Evolutionary conservation across 2,113 vertebrate species (phyloP).

Genomic region (Progne subis): DNA sequence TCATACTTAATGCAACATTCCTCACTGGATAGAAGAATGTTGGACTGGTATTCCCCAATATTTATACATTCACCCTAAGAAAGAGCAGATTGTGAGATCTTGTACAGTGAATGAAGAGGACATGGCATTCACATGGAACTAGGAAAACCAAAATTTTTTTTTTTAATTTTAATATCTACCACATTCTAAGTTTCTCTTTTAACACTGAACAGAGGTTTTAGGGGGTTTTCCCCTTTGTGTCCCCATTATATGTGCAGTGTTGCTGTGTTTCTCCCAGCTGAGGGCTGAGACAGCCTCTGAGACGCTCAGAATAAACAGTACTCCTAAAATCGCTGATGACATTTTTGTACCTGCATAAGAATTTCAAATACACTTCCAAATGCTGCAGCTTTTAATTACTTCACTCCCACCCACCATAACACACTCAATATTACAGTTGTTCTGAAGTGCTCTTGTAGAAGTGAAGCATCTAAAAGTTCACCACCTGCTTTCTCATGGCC

Average conservation of each 20-base stretch:
- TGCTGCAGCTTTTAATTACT: conserved; percentile 37
- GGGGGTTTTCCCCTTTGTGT: background rate
- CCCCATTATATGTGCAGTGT: background rate
- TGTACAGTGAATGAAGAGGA: background rate
- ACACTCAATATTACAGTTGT: background rate
- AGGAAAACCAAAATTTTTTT: background rate
- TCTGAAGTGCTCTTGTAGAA: background rate
- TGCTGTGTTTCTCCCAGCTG: background rate
- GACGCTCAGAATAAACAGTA: background rate
- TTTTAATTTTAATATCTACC: background rate
- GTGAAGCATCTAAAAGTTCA: background rate
- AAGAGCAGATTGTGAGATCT: background rate
- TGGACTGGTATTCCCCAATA: background rate
- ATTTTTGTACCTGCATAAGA: conserved; percentile 17
- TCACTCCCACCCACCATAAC: conserved; percentile 20
- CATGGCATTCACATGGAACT: background rate
- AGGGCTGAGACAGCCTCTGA: background rate
- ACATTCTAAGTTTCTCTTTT: background rate
- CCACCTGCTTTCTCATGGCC: background rate
- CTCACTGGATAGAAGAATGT: background rate
- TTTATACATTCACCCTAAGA: background rate
- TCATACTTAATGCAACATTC: background rate
- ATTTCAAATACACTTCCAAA: conserved; percentile 28
- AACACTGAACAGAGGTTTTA: background rate
- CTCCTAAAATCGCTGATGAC: background rate